Conservation (phyloP, 2,888 invertebrate species). For the Trypoxylon attenuatum region DNA sequence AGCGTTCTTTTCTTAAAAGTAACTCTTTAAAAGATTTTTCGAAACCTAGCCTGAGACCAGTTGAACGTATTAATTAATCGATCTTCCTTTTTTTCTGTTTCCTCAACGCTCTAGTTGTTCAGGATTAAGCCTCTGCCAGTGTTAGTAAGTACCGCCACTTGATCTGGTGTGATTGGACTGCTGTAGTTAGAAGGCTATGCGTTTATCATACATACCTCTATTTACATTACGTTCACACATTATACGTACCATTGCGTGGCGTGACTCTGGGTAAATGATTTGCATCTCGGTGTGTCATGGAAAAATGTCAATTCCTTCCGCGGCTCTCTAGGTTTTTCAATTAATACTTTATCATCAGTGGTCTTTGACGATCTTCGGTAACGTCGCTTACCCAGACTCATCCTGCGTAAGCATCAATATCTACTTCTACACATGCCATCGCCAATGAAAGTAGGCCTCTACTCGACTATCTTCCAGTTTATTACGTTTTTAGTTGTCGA, state of each 20-base stretch:
- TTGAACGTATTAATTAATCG: slow-evolving; percentile 65
- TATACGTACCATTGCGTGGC: slow-evolving; percentile 19
- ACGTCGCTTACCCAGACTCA: slow-evolving; percentile 36
- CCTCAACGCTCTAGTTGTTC: slow-evolving; percentile 89
- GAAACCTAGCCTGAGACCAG: slow-evolving; percentile 32
- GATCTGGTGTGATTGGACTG: slow-evolving; percentile 76
- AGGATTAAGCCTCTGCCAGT: slow-evolving; percentile 99
- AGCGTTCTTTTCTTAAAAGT: slow-evolving; percentile 9
- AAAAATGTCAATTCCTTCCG: no score
- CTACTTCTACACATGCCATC: slow-evolving; percentile 28
- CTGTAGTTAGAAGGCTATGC: slow-evolving; percentile 75
- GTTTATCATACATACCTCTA: slow-evolving; percentile 54
- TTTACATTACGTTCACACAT: slow-evolving; percentile 36
- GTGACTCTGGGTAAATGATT: slow-evolving; percentile 42
- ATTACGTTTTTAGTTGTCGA: slow-evolving; percentile 17
- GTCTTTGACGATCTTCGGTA: not conserved
- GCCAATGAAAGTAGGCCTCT: slow-evolving; percentile 42
- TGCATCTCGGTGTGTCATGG: no score
- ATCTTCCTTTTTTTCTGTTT: slow-evolving; percentile 74
- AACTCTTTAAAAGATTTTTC: slow-evolving; percentile 6
- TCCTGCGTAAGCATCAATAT: slow-evolving; percentile 26
- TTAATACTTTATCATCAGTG: not conserved
- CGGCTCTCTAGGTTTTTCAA: not conserved
- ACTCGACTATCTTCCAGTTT: slow-evolving; percentile 20
- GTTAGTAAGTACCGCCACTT: slow-evolving; percentile 91